Conservation (phyloP, 1,140 invertebrate species). For the Solenopsis fugax region DNA sequence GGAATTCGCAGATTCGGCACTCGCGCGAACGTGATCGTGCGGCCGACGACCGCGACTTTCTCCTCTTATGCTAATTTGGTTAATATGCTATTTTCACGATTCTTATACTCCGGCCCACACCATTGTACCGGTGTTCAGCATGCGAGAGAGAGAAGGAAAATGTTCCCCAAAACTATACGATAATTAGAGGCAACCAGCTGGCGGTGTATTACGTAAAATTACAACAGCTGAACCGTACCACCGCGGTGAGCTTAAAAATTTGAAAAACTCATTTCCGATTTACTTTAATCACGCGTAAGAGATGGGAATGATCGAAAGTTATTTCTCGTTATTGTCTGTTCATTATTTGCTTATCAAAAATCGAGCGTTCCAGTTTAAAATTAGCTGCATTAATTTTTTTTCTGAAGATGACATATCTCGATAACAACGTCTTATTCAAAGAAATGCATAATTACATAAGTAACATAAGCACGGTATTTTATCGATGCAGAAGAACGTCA, state of each 20-base stretch:
- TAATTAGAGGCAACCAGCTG: conserved; percentile 57
- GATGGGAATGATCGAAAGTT: background rate
- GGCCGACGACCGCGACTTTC: conserved; percentile 84
- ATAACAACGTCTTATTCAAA: background rate
- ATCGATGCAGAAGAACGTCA: conserved; percentile 15
- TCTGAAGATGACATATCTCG: background rate
- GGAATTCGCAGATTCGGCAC: conserved; percentile 73
- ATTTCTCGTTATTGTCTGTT: background rate
- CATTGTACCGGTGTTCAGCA: conserved; percentile 56
- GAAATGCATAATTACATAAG: conserved; percentile 20
- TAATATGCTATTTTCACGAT: conserved; percentile 84
- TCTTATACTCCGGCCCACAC: conserved; percentile 66
- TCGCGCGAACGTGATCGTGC: conserved; percentile 76
- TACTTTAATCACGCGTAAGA: background rate
- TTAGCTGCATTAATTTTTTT: conserved; percentile 1
- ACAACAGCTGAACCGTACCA: background rate
- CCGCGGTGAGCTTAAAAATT: background rate
- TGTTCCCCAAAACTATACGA: conserved; percentile 25
- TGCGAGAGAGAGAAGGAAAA: conserved; percentile 21
- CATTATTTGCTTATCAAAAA: background rate
- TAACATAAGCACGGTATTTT: conserved; percentile 1
- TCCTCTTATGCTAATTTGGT: conserved; percentile 85
- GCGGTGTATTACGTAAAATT: conserved; percentile 64
- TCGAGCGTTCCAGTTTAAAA: background rate
- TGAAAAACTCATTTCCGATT: background rate